Base-by-base conservation (phyloP, 1,140 invertebrate genomes). In the Dendroctonus ponderosae region DNA sequence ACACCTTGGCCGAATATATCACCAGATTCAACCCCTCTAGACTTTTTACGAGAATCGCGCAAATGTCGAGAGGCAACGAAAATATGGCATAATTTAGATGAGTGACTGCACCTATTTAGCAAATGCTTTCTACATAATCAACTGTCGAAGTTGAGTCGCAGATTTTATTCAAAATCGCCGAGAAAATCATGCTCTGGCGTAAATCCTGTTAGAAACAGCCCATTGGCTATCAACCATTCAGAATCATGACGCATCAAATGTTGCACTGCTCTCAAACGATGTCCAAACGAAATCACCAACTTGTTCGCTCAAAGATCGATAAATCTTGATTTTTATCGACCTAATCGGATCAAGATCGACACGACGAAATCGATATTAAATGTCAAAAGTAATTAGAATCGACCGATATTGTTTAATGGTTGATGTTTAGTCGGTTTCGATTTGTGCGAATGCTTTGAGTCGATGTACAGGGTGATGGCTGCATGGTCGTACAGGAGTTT, bases 341-440 rank as follows among this genome's bases (percentile, higher is more conserved):
- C n/a, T 58, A 58, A 58, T 58, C 56, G 44, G 56, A 58, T 63
- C 52, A 43, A 48, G 62, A 63, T 63, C 62, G 62, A 63, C 62
- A 63, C 52, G 62, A 63, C 52, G 42, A 46, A 56, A 63, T 63
- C 62, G 62, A 63, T 56, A 63, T 53, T 54, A 63, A 63, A 63
- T 56, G 62, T 63, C 62, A 63, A 56, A 63, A 63, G 62, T 63
- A 63, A 63, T 63, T 63, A 62, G 60, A 62, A 40, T 62, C 49
- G 49, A 51, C 49, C 50, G 41, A 62, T 62, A 62, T 62, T 62
- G 60, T 62, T 62, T 62, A 62, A 51, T 52, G 50, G 49, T 50
- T 62, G 38, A 51, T 43, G 60, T 42, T 48, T 48, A 15, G 60
- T 62, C 50, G 14, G 48, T 7, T 41, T 62, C 38, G 41, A 62